Conservation (phyloP, 2,113 vertebrate genomes). For the Malurus melanocephalus region DNA sequence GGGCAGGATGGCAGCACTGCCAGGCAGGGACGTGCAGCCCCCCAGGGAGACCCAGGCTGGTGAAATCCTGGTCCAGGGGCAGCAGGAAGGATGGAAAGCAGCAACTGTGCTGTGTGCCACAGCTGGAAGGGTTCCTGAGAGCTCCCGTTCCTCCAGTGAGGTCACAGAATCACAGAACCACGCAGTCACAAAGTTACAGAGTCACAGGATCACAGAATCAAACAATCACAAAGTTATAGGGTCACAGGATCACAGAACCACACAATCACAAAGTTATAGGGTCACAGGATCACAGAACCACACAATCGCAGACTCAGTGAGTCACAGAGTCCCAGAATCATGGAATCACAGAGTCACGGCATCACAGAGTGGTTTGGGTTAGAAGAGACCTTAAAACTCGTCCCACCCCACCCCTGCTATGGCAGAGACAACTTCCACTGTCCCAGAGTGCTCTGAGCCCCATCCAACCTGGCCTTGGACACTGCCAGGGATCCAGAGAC, state of each 20-base stretch:
- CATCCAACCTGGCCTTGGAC: fast-evolving
- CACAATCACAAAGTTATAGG: no score
- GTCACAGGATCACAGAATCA: neutral
- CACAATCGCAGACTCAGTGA: no score
- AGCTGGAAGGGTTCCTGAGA: neutral
- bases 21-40: neutral
- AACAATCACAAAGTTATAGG: no score
- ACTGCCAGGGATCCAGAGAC: neutral
- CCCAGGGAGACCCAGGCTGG: neutral
- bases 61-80: neutral
- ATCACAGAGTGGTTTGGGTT: neutral
- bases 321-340: neutral
- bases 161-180: neutral
- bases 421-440: fast-evolving
- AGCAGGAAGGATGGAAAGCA: neutral
- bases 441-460: neutral
- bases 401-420: neutral
- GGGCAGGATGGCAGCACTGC: neutral
- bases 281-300: neutral
- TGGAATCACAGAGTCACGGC: neutral
- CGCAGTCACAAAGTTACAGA: no score
- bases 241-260: neutral
- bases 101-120: neutral
- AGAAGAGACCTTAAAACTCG: neutral
- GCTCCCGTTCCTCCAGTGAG: neutral